phyloP scores from a whole-genome alignment of 2,113 vertebrate species.

The Cavia porcellus region DNA sequence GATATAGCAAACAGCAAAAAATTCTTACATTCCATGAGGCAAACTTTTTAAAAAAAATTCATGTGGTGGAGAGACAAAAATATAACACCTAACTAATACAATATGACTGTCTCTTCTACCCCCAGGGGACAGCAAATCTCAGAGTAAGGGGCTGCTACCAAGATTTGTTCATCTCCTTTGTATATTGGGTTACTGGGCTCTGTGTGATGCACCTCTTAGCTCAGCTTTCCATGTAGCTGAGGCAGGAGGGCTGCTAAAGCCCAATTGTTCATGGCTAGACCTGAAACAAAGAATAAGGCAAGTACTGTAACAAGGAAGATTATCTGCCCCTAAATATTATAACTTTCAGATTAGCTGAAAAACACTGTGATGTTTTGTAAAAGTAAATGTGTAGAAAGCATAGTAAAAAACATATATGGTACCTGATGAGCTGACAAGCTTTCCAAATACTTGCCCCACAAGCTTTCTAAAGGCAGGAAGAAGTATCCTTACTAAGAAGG shows the following conservation, averaged over 20 bases:
- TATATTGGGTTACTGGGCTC: neutral
- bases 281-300: neutral
- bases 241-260: neutral
- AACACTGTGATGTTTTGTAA: neutral
- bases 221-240: neutral
- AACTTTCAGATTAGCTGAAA: neutral
- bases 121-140: neutral
- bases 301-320: neutral
- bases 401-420: neutral
- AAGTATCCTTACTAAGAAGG: neutral
- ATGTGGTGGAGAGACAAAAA: neutral
- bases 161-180: neutral
- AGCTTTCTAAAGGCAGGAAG: neutral
- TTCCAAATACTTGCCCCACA: neutral
- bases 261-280: neutral
- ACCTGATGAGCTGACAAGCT: neutral
- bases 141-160: neutral
- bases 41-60: neutral
- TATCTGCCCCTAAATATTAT: neutral
- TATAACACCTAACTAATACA: neutral
- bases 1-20: neutral
- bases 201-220: neutral
- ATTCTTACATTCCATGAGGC: neutral
- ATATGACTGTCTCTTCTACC: neutral
- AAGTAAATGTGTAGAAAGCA: neutral